These are phyloP conservation scores for Chlorops oryzae DNA, from an alignment of 1,140 invertebrate species.

Conservation along the genomic window DNA sequence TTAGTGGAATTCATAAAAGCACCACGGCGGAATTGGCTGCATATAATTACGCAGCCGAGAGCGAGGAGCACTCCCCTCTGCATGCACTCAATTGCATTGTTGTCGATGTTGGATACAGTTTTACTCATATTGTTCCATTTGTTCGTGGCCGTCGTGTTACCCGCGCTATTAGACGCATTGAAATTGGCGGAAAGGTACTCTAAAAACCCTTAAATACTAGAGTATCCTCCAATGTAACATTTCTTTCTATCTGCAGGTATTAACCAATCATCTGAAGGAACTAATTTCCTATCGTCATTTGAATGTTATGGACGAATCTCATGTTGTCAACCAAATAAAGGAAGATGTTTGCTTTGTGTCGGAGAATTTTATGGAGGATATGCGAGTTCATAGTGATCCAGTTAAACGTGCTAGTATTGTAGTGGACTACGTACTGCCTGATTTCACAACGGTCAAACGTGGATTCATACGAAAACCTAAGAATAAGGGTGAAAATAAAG, in stretches of 20 bases:
- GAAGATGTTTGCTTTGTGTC: conserved; percentile 96
- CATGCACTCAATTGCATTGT: conserved; percentile 70
- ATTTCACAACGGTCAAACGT: conserved; percentile 80
- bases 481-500: too few species aligned
- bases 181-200: conserved; percentile 95
- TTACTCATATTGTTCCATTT: conserved; percentile 91
- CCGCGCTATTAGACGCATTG: conserved; percentile 74
- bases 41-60: conserved; percentile 56
- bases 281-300: conserved; percentile 87
- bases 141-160: conserved; percentile 81
- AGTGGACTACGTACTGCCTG: conserved; percentile 91
- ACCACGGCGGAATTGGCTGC: conserved; percentile 68
- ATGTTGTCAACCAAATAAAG: conserved; percentile 97
- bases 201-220: too few species aligned
- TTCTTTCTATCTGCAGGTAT: too few species aligned
- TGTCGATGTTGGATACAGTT: conserved; percentile 92
- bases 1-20: conserved; percentile 73
- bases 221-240: too few species aligned
- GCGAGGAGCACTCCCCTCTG: conserved; percentile 35
- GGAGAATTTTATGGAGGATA: conserved; percentile 76
- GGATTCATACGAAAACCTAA: conserved; percentile 71
- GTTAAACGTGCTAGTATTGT: conserved; percentile 63
- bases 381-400: conserved; percentile 64
- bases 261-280: conserved; percentile 98
- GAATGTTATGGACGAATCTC: conserved; percentile 98